Conservation (phyloP, 2,797 vertebrate genomes). For the Rhinatrema bivittatum region DNA sequence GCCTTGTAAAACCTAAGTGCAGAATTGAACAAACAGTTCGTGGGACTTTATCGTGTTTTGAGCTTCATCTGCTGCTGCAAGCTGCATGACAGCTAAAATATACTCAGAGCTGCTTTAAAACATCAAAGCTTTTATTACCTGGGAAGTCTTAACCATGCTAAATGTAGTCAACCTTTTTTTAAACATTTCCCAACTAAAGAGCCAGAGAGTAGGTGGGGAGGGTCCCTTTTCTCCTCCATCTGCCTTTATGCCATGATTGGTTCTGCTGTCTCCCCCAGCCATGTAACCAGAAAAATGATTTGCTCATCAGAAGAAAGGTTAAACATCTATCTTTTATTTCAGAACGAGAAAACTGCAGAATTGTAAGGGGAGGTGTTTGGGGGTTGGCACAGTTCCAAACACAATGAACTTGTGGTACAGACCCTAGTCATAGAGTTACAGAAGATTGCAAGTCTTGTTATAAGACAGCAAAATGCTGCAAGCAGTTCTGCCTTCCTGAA, state of each 20-base stretch:
- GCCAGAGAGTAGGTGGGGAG: constrained; percentile 17
- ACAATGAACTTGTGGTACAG: too few species aligned
- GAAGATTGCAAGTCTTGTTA: too few species aligned
- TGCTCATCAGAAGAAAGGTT: too few species aligned
- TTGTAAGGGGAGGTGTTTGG: too few species aligned
- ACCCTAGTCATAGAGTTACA: too few species aligned
- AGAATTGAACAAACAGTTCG: constrained; percentile 40
- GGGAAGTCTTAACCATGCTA: neutral
- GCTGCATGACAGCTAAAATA: too few species aligned
- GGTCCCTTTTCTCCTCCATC: constrained; percentile 32
- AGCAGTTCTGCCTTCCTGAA: too few species aligned
- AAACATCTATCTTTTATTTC: too few species aligned
- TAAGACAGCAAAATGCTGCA: too few species aligned
- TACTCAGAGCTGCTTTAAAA: neutral
- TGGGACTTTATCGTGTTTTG: constrained; percentile 10
- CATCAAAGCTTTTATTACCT: constrained; percentile 6
- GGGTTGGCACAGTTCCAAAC: too few species aligned
- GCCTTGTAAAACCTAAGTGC: constrained; percentile 29
- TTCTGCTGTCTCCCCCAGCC: neutral
- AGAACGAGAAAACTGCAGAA: too few species aligned
- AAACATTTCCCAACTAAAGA: constrained; percentile 24
- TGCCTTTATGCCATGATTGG: constrained; percentile 16
- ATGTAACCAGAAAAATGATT: too few species aligned
- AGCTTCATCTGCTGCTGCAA: neutral
- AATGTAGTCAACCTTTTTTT: constrained; percentile 14